A percentile compares a stretch with the other conserved stretches of the same genome.
phyloP scores from a whole-genome alignment of 2,888 invertebrate genomes.

The Volucella zonaria region DNA sequence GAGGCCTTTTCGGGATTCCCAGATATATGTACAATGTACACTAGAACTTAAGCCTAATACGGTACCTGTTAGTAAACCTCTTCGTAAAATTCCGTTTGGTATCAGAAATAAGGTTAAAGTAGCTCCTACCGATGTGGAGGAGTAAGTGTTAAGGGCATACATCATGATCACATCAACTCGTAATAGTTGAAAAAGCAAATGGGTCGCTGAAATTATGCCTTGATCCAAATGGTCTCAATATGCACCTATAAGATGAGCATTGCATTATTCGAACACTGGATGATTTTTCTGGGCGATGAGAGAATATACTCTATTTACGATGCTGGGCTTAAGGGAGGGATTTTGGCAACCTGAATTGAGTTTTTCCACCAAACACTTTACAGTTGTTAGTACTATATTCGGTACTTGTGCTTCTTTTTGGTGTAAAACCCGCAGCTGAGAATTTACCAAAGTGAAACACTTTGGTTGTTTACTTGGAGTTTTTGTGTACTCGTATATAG shows the following conservation, averaged over 20 bases:
- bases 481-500: too few relatives aligned
- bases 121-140: too few relatives aligned
- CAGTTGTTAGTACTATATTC: too few relatives aligned
- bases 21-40: too few relatives aligned
- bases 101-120: neutral
- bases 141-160: too few relatives aligned
- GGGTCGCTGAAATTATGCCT: neutral
- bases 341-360: too few relatives aligned
- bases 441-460: constrained; percentile 41
- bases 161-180: neutral
- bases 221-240: neutral
- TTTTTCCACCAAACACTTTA: too few relatives aligned
- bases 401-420: too few relatives aligned
- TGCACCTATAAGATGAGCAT: neutral
- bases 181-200: neutral
- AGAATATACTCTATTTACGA: too few relatives aligned
- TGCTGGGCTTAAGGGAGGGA: too few relatives aligned
- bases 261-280: neutral
- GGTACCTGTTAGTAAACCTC: neutral
- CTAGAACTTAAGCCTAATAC: neutral
- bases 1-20: too few relatives aligned
- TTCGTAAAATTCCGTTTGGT: neutral
- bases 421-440: neutral
- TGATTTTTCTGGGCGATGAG: neutral
- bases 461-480: constrained; percentile 31